Evolutionary conservation across 2,888 invertebrate species (phyloP), one percentile per base, ranked within the genome.

Genomic region (Ennomos erosarius): DNA sequence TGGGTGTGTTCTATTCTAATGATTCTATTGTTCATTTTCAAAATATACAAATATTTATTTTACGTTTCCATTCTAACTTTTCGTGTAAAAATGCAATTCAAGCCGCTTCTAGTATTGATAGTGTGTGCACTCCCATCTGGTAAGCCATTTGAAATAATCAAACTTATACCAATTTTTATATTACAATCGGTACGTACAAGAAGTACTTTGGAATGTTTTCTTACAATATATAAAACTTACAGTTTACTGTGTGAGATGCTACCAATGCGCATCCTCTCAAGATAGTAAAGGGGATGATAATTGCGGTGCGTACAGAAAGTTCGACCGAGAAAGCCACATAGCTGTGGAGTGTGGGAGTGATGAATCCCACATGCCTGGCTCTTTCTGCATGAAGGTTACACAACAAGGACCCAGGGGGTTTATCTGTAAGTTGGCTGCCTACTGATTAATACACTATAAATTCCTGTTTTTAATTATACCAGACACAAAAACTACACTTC

Each of bases 351-450:
- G 99, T 83, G 97, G 96, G 78, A 98, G 97, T 79, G 98, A 98
- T 79, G 98, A 99, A 84, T 98, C 98, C 40, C 95, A 97, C 68
- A 97, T 97, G 90, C 98, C 98, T 16, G 99, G 99, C 8, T 97
- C 98, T 2, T 99, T 99, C 86, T 99, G 99, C 84, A 97, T 98
- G 94, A 99, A 99, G 92, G 94, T 97, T 26, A 96, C 97, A 1
- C 97, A 98, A 75, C 99, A 99, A 82, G 97, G 99, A 59, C 98
- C 98, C 0, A 95, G 96, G 82, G 98, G 98, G 65, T 98, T 98
- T 81, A 97, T 98, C 78, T 99, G 99, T 98, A 93, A 95, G 97
- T 95, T 40, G 8, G 36, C 9, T 12, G 10, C 1, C 11, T 43
- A 26, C 6, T 4, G 0, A 26, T 26, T 26, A n/a, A n/a, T n/a